Evolutionary conservation across 2,797 vertebrate genomes (phyloP).

Genomic region (Microchirus variegatus): DNA sequence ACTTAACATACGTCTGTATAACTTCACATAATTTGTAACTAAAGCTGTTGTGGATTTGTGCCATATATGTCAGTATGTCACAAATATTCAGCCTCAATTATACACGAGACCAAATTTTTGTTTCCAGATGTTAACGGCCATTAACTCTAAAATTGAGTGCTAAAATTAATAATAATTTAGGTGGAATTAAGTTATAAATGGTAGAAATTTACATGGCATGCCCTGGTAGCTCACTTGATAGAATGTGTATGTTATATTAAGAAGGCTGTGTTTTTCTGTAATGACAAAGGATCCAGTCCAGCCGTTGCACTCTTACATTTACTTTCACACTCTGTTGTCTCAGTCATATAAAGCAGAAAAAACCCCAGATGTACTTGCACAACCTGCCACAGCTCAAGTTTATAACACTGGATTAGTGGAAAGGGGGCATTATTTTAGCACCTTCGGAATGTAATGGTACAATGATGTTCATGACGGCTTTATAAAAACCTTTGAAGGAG

Average conservation of each 20-base stretch:
- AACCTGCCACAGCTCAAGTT: background rate
- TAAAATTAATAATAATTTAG: background rate
- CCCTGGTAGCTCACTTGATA: background rate
- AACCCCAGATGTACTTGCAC: background rate
- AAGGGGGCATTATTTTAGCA: constrained; percentile 10
- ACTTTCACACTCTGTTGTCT: background rate
- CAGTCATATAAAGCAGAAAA: background rate
- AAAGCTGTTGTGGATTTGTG: constrained; percentile 37
- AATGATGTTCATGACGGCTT: constrained; percentile 23
- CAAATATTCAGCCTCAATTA: constrained; percentile 30
- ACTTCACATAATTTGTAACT: constrained; percentile 45
- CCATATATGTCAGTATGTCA: constrained; percentile 41
- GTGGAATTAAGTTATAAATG: background rate
- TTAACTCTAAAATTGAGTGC: background rate
- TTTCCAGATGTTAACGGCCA: constrained; percentile 21
- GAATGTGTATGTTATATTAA: too few species aligned
- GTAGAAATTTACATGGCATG: background rate
- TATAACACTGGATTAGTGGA: constrained; percentile 10
- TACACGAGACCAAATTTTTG: constrained; percentile 10
- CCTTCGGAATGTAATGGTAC: constrained; percentile 18
- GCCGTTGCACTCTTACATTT: too few species aligned
- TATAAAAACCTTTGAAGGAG: constrained; percentile 1
- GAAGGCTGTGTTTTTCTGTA: too few species aligned
- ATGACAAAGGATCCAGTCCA: too few species aligned
- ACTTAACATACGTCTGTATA: constrained; percentile 53